Evolutionary conservation across 2,797 vertebrate genomes (phyloP).

Genomic region (Darevskia nairensis): DNA sequence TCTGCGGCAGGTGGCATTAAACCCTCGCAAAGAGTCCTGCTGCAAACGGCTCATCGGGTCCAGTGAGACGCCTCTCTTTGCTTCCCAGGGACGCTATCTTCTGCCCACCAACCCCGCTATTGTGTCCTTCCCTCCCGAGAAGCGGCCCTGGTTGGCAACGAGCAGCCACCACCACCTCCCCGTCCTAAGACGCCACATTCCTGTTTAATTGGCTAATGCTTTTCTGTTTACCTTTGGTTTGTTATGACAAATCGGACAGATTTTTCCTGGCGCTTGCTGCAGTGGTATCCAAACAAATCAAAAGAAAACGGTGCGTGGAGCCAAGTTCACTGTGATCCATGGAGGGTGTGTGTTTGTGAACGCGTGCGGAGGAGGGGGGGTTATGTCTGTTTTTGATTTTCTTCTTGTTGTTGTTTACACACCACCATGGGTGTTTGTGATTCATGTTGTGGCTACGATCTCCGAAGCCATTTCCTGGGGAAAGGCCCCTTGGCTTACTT

Average conservation of each 20-base stretch:
- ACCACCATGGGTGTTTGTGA: background rate
- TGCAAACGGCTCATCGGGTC: background rate
- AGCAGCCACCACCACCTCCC: background rate
- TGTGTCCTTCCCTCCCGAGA: rapidly evolving
- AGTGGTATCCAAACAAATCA: conserved; percentile 36
- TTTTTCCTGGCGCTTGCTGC: conserved; percentile 62
- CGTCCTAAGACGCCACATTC: conserved; percentile 31
- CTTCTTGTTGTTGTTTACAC: background rate
- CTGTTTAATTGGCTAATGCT: conserved; percentile 52
- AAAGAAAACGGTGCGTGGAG: rapidly evolving
- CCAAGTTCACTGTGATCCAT: rapidly evolving
- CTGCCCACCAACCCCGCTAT: rapidly evolving
- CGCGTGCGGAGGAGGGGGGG: rapidly evolving
- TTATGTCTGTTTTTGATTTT: background rate
- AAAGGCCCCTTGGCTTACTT: background rate
- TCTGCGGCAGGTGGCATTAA: rapidly evolving
- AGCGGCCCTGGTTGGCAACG: background rate
- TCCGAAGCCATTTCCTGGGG: background rate
- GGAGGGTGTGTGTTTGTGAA: background rate
- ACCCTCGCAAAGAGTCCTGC: background rate
- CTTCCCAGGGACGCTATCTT: background rate
- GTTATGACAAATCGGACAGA: conserved; percentile 71
- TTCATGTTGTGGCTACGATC: background rate
- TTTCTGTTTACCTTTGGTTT: conserved; percentile 71
- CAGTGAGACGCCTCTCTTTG: background rate